Conservation (phyloP, 2,888 invertebrate species). For the Eristalis tenax region DNA sequence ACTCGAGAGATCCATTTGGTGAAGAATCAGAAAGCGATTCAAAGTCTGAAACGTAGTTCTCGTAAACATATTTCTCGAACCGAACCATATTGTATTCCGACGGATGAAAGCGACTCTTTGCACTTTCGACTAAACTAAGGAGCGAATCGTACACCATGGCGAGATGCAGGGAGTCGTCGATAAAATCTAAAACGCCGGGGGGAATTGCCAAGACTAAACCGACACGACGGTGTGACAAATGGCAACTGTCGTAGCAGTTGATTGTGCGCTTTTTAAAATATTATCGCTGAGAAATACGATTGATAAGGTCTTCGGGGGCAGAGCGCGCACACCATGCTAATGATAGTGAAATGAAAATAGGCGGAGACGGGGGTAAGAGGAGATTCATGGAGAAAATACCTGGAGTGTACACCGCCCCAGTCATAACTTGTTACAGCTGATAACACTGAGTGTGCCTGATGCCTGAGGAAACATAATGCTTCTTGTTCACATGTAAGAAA, state of each 20-base stretch:
- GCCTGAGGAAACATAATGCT: background rate
- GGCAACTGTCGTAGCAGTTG: conserved; percentile 24
- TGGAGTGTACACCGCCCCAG: background rate
- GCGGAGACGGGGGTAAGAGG: too few relatives aligned
- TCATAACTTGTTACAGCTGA: background rate
- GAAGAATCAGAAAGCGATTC: conserved; percentile 53
- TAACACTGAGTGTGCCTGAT: background rate
- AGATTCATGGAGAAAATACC: background rate
- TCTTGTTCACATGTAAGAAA: background rate
- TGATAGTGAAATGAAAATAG: too few relatives aligned
- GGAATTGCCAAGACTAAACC: conserved; percentile 1
- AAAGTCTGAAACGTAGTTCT: conserved; percentile 71
- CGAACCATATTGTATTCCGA: conserved; percentile 71
- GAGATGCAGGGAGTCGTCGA: background rate
- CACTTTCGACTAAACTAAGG: conserved; percentile 72
- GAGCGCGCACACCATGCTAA: background rate
- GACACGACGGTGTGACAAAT: conserved; percentile 23
- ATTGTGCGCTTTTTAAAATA: background rate
- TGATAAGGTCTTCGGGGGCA: conserved; percentile 19
- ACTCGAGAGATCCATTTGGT: conserved; percentile 44
- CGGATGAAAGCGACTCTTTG: conserved; percentile 74
- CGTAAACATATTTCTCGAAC: conserved; percentile 73
- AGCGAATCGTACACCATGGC: conserved; percentile 73
- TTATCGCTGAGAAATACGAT: conserved; percentile 16
- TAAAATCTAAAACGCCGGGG: background rate